Evolutionary conservation across 1,140 invertebrate species (phyloP), one percentile per base, ranked within the genome.

Genomic region (Drosophila mayri): DNA sequence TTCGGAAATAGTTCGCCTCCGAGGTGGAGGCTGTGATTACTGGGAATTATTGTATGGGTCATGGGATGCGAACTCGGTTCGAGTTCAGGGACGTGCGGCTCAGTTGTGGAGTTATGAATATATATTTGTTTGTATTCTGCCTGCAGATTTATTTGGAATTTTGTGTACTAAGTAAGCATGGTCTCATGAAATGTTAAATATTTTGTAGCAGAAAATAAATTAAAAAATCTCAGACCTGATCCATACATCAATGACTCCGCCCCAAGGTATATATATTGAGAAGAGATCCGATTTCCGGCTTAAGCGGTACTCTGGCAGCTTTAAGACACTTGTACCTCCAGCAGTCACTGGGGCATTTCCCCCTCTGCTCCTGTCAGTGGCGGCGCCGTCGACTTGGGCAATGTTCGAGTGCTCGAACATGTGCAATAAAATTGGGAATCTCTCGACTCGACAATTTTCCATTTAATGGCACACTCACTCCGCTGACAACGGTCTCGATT

Each of bases 381-480:
- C 44, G 63, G 41, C 44, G 22, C 43, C 55, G 63, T 58, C 59
- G 81, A 76, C 72, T 79, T 73, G 81, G 47, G 49, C 57, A 76
- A 79, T 76, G 77, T 52, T 62, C 44, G 55, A 76, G 68, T 66
- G 73, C 54, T 60, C 46, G 59, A 77, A 76, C 78, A 80, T 80
- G 72, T 68, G 72, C 72, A 50, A 76, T 76, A 83, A 84, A 84
- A 72, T 62, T 66, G 66, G 62, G 64, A 84, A 80, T 59, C 64
- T 54, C 76, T 71, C 81, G 64, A 68, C 55, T 80, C 67, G 47
- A 66, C 76, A 75, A 76, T 76, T 85, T 77, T 85, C 63, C 81
- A 73, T 76, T 79, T 85, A 66, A 80, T 74, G 81, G 60, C 81
- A 77, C 73, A 85, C 77, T 84, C 73, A 80, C 67, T 76, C 71